phyloP scores from a whole-genome alignment of 2,113 vertebrate genomes.

The Furnarius figulus region DNA sequence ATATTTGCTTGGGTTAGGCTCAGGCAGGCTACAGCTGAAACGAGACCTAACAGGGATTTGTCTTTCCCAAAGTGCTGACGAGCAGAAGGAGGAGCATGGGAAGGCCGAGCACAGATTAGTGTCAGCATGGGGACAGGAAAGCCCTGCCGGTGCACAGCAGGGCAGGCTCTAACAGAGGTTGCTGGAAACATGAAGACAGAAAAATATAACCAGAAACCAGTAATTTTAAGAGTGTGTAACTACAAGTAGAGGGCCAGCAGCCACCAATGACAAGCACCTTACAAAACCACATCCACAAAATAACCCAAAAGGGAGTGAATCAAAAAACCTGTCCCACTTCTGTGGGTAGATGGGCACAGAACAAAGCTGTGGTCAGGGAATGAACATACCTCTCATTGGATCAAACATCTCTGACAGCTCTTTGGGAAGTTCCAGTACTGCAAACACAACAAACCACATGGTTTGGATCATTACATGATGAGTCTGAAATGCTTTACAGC shows the following conservation, averaged over 20 bases:
- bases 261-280: background rate
- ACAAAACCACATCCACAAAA: background rate
- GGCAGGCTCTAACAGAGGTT: background rate
- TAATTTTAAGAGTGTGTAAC: background rate
- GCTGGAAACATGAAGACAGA: background rate
- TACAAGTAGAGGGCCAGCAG: background rate
- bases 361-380: background rate
- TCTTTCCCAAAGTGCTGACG: background rate
- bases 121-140: background rate
- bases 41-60: background rate
- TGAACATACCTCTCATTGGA: conserved; percentile 88
- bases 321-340: background rate
- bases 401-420: conserved; percentile 98
- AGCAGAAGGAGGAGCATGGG: background rate
- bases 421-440: conserved; percentile 95
- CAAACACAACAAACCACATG: conserved; percentile 57
- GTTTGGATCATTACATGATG: background rate
- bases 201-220: background rate
- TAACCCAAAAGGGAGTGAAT: background rate
- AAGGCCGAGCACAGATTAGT: background rate
- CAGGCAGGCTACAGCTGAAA: background rate
- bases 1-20: background rate
- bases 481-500: background rate
- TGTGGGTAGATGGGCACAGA: background rate
- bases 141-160: background rate